Evolutionary conservation across 2,888 invertebrate species (phyloP).

Genomic region (Tridacna crocea): DNA sequence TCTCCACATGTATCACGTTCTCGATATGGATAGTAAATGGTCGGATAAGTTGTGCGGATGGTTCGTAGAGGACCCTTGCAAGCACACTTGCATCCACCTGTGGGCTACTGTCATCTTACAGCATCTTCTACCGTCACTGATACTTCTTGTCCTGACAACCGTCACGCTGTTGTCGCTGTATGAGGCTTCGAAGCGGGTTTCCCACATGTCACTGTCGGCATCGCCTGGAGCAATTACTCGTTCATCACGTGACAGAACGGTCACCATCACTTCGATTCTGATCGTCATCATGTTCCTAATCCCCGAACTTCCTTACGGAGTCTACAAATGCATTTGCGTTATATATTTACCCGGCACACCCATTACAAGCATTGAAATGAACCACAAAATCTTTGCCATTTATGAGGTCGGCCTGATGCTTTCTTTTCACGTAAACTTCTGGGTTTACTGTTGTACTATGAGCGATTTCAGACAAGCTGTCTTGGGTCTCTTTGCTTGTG

Average conservation of each 20-base stretch:
- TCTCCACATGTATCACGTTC: constrained; percentile 58
- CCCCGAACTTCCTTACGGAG: constrained; percentile 54
- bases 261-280: constrained; percentile 49
- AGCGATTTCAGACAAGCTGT: constrained; percentile 35
- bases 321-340: constrained; percentile 30
- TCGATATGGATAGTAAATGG: constrained; percentile 21
- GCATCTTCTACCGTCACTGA: constrained; percentile 44
- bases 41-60: constrained; percentile 38
- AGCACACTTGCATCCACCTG: constrained; percentile 44
- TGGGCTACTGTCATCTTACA: constrained; percentile 44
- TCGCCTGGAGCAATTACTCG: constrained; percentile 23
- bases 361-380: background rate
- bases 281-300: constrained; percentile 55
- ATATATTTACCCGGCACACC: background rate
- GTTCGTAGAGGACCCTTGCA: constrained; percentile 43
- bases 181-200: constrained; percentile 32
- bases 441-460: constrained; percentile 62
- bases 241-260: constrained; percentile 46
- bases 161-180: constrained; percentile 39
- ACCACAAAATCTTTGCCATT: constrained; percentile 37
- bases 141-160: constrained; percentile 40
- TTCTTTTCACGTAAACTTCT: constrained; percentile 55
- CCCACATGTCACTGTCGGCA: constrained; percentile 28
- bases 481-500: constrained; percentile 22
- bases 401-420: constrained; percentile 45